phyloP scores from a whole-genome alignment of 2,113 vertebrate genomes.

The Vidua macroura region DNA sequence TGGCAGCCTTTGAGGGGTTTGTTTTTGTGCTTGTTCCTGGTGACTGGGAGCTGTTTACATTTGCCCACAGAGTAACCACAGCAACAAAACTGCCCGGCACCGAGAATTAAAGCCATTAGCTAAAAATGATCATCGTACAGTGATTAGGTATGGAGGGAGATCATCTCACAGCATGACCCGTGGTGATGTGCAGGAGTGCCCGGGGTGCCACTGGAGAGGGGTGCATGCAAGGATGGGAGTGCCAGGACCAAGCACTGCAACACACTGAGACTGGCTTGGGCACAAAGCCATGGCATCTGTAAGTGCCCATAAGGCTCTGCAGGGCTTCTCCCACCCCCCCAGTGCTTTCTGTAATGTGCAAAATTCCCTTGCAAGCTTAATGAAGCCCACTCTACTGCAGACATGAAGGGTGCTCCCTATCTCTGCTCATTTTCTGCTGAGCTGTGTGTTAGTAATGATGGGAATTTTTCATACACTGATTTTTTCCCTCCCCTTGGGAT shows the following conservation, averaged over 20 bases:
- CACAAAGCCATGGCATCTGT: neutral
- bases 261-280: neutral
- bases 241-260: neutral
- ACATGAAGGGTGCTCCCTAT: neutral
- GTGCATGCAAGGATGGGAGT: neutral
- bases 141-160: neutral
- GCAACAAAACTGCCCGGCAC: conserved; percentile 46
- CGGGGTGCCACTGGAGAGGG: rapidly evolving
- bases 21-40: neutral
- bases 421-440: neutral
- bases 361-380: neutral
- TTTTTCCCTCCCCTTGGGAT: neutral
- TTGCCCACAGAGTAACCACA: conserved; percentile 40
- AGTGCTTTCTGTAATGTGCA: neutral
- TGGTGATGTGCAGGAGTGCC: neutral
- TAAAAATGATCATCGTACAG: conserved; percentile 8
- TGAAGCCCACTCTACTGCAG: neutral
- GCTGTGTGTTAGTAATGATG: neutral
- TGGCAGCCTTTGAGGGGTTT: neutral
- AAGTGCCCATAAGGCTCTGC: neutral
- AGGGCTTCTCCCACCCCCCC: neutral
- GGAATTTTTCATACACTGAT: neutral
- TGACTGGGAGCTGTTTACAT: conserved; percentile 36
- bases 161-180: neutral
- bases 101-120: conserved; percentile 50